phyloP scores from a whole-genome alignment of 2,888 invertebrate genomes.

The Caradrina clavipalpis region DNA sequence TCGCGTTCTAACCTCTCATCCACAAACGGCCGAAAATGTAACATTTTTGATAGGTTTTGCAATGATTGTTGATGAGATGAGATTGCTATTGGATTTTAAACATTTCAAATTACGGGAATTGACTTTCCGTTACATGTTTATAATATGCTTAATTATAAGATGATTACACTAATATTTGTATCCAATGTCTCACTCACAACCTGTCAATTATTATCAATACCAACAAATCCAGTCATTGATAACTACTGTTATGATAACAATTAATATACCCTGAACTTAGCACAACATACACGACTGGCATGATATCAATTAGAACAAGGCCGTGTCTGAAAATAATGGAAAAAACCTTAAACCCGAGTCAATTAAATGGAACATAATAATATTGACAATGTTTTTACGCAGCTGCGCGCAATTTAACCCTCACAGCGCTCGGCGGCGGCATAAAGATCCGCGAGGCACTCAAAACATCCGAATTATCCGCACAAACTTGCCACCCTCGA shows the following conservation, averaged over 20 bases:
- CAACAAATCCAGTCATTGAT: background rate
- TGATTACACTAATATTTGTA: background rate
- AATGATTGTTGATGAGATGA: no score
- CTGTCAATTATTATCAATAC: no score
- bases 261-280: background rate
- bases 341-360: constrained; percentile 23
- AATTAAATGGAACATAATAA: constrained; percentile 43
- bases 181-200: background rate
- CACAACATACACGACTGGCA: background rate
- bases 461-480: constrained; percentile 71
- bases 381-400: constrained; percentile 46
- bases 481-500: constrained; percentile 73
- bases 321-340: constrained; percentile 12
- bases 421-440: constrained; percentile 41
- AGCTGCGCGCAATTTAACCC: constrained; percentile 61
- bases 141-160: background rate
- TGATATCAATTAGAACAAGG: constrained; percentile 12
- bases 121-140: no score
- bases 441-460: constrained; percentile 61
- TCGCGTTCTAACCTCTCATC: no score
- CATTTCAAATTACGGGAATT: no score
- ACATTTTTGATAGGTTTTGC: no score
- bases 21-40: no score
- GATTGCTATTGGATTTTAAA: no score
- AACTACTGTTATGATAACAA: background rate